phyloP scores from a whole-genome alignment of 2,888 invertebrate species.

The Steinernema hermaphroditum region DNA sequence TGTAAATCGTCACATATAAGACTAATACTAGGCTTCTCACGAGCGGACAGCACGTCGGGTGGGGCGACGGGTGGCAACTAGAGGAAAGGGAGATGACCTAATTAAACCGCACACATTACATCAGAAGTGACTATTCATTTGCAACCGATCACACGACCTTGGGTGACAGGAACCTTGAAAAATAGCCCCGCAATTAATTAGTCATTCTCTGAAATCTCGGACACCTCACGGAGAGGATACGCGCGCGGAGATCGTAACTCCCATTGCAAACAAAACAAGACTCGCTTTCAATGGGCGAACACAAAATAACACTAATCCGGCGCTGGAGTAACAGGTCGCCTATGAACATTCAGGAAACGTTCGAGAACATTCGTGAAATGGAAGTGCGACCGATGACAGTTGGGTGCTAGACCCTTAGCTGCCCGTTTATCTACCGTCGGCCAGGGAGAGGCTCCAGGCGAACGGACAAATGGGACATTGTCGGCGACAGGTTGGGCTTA shows the following conservation, averaged over 20 bases:
- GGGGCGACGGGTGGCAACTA: not conserved
- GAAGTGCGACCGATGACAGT: too few species aligned
- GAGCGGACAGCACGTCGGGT: not conserved
- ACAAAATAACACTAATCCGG: not conserved
- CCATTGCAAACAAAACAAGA: slow-evolving; percentile 2
- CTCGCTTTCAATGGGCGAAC: not conserved
- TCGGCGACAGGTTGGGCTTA: not conserved
- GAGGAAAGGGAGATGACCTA: slow-evolving; percentile 3
- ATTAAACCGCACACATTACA: slow-evolving; percentile 20
- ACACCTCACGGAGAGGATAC: not conserved
- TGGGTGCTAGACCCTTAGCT: too few species aligned
- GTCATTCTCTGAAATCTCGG: slow-evolving; percentile 6
- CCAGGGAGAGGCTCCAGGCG: too few species aligned
- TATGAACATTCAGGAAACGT: slow-evolving; percentile 9
- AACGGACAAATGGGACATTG: not conserved
- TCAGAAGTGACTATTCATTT: slow-evolving; percentile 25
- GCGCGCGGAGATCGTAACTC: not conserved
- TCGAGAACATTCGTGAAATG: slow-evolving; percentile 8
- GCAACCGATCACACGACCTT: slow-evolving; percentile 20
- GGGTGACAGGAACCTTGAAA: slow-evolving; percentile 8
- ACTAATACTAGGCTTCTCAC: not conserved
- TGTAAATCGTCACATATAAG: not conserved
- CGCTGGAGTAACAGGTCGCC: not conserved
- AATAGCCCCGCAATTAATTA: slow-evolving; percentile 2
- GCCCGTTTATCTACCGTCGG: too few species aligned